Evolutionary conservation across 2,888 invertebrate genomes (phyloP).

Genomic region (Pheosia gnoma): DNA sequence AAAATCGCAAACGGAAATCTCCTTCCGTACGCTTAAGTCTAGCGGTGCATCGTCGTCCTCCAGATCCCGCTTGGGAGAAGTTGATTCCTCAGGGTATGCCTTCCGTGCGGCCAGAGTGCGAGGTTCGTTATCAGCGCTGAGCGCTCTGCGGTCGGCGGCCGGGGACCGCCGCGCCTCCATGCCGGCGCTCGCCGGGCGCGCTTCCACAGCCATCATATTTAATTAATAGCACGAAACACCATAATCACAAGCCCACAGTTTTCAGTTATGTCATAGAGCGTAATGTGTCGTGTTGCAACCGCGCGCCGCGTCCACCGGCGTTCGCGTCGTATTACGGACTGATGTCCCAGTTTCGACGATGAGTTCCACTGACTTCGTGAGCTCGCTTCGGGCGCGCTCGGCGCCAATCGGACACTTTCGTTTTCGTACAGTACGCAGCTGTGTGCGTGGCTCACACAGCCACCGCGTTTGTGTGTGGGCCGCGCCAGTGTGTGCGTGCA

Average conservation of each 20-base stretch:
- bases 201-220: conserved; percentile 82
- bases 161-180: conserved; percentile 60
- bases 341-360: conserved; percentile 86
- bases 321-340: conserved; percentile 83
- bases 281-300: conserved; percentile 58
- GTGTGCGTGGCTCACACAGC: conserved; percentile 41
- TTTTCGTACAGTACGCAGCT: conserved; percentile 72
- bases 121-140: conserved; percentile 71
- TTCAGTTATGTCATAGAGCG: conserved; percentile 80
- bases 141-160: conserved; percentile 61
- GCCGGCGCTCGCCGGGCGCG: conserved; percentile 74
- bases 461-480: conserved; percentile 23
- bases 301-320: conserved; percentile 75
- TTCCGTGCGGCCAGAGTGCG: conserved; percentile 81
- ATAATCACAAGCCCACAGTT: conserved; percentile 71
- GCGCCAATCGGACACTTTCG: conserved; percentile 80
- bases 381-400: conserved; percentile 82
- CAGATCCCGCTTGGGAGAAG: conserved; percentile 46
- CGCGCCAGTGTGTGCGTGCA: conserved; percentile 39
- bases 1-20: conserved; percentile 79
- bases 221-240: conserved; percentile 72
- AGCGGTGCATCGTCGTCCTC: conserved; percentile 87
- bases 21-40: conserved; percentile 88
- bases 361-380: conserved; percentile 84
- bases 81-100: conserved; percentile 70